Conservation (phyloP, 2,888 invertebrate genomes). For the Tenthredo scrophulariae region DNA sequence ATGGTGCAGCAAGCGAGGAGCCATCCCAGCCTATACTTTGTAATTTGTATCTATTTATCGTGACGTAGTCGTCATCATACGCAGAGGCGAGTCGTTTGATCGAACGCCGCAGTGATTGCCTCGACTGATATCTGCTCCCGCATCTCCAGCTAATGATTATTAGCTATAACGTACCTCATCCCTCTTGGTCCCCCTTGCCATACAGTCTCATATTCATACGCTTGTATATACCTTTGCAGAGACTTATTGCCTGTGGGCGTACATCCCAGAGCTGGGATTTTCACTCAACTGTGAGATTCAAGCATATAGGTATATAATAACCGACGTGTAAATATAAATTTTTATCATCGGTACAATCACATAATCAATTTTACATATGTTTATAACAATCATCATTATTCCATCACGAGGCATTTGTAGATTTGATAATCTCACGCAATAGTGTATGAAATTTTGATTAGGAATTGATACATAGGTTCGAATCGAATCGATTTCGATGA, state of each 20-base stretch:
- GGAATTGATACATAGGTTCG: background rate
- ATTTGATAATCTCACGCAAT: background rate
- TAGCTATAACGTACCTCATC: conserved; percentile 63
- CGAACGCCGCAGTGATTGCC: conserved; percentile 71
- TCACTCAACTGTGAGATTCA: conserved; percentile 11
- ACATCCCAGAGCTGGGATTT: background rate
- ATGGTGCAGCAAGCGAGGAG: conserved; percentile 15
- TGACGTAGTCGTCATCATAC: conserved; percentile 57
- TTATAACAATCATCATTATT: background rate
- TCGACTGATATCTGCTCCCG: conserved; percentile 71
- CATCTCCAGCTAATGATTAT: conserved; percentile 73
- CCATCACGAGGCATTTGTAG: background rate
- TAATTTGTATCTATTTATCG: conserved; percentile 56
- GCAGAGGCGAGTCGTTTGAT: conserved; percentile 62
- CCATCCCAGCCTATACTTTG: conserved; percentile 52
- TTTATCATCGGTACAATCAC: background rate
- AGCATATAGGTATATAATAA: background rate
- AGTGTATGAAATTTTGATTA: background rate
- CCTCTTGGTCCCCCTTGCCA: conserved; percentile 28
- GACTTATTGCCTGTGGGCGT: background rate
- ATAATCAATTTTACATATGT: background rate
- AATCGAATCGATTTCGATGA: background rate
- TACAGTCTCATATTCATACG: conserved; percentile 32
- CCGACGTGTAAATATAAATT: background rate
- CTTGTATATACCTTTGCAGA: background rate